These are phyloP conservation scores for Cyanoramphus novaezelandiae DNA, from an alignment of 2,113 vertebrate species.

Conservation along the genomic window DNA sequence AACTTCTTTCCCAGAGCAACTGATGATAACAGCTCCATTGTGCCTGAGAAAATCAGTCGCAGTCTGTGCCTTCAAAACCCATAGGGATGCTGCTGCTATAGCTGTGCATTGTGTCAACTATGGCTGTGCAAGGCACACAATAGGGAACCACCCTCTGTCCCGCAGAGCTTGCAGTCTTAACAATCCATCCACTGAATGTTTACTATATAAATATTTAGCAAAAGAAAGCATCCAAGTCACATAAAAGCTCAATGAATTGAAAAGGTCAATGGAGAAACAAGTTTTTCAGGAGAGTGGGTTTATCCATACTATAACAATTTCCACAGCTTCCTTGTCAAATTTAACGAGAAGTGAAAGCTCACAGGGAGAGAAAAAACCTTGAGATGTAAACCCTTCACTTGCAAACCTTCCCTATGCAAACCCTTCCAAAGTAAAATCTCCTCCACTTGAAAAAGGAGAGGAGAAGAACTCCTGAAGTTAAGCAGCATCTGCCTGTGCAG, in stretches of 20 bases:
- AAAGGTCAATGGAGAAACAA: slow-evolving; percentile 40
- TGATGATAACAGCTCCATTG: background rate
- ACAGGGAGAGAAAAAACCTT: background rate
- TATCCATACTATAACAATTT: background rate
- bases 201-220: slow-evolving; percentile 24
- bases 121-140: background rate
- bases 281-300: background rate
- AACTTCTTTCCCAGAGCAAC: background rate
- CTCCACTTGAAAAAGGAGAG: background rate
- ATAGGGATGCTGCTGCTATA: background rate
- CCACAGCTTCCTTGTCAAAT: background rate
- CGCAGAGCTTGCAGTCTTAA: background rate
- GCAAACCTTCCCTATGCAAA: background rate
- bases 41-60: background rate
- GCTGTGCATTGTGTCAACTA: background rate
- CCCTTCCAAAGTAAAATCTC: background rate
- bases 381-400: background rate
- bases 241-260: background rate
- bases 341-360: background rate
- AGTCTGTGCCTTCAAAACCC: background rate
- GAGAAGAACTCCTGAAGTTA: background rate
- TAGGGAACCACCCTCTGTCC: background rate
- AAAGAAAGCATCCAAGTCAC: background rate
- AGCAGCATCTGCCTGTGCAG: background rate
- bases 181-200: background rate